A percentile compares a stretch with the other conserved stretches of the same genome.
Conservation (phyloP, 2,113 vertebrate species). For the Andinoacara biseriatus region DNA sequence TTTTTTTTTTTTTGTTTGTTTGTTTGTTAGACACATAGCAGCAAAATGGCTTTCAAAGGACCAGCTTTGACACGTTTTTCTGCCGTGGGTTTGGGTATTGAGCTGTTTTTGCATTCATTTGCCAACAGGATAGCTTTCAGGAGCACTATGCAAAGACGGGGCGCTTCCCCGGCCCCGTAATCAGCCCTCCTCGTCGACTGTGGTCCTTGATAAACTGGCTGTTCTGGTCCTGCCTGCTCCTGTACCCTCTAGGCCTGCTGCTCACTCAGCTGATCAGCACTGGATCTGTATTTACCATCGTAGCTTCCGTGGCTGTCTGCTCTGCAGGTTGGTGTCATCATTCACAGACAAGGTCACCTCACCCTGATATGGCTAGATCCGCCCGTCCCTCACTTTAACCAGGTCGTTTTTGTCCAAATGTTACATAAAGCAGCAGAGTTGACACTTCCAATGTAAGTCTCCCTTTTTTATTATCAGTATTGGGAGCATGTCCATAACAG, state of each 20-base stretch:
- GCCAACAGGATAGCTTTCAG: slow-evolving; percentile 89
- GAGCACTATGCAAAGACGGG: slow-evolving; percentile 87
- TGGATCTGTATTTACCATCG: slow-evolving; percentile 86
- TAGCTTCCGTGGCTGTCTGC: slow-evolving; percentile 82
- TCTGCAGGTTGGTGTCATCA: slow-evolving; percentile 85
- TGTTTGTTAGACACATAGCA: neutral
- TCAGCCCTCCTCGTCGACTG: slow-evolving; percentile 78
- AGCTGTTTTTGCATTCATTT: neutral
- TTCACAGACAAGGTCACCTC: neutral
- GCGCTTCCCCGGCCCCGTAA: slow-evolving; percentile 82
- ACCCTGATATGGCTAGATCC: neutral
- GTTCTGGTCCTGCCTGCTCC: slow-evolving; percentile 88
- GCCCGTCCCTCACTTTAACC: slow-evolving; percentile 43
- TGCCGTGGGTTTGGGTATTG: neutral
- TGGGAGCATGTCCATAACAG: slow-evolving; percentile 35
- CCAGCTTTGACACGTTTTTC: neutral
- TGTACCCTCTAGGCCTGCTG: slow-evolving; percentile 87
- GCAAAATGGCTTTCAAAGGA: neutral
- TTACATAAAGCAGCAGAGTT: slow-evolving; percentile 63
- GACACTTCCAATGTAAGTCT: slow-evolving; percentile 59
- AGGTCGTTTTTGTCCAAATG: slow-evolving; percentile 54
- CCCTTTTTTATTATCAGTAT: neutral
- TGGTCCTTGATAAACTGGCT: slow-evolving; percentile 93
- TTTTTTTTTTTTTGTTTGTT: too few relatives aligned
- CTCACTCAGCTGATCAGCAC: slow-evolving; percentile 83